Base-by-base conservation (phyloP, 2,797 vertebrate species). In the Philypnodon macrostomus region DNA sequence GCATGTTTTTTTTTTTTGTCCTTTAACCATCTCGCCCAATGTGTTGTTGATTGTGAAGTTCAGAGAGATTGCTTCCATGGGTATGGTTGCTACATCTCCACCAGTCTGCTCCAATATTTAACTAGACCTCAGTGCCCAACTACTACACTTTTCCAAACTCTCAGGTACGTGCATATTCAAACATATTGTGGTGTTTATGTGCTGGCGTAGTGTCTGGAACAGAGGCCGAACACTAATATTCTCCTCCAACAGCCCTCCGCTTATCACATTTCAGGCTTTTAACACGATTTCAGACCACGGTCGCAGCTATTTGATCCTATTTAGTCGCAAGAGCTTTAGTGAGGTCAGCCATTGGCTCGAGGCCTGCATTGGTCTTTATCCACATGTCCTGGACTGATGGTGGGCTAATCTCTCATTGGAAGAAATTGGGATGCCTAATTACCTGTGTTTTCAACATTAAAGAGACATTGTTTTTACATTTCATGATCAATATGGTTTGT, bases 201-300 rank as follows among this genome's bases (percentile, higher is more conserved):
- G 31, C 18, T 13, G 2, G 5, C 5, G 47, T 23, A n/a, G 15
- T 2, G 14, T 44, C 27, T 40, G 15, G 44, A 31, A 32, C 44
- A 31, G 54, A 31, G 41, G 23, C 16, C 27, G 15, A 14, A 35
- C 27, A 33, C 29, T 36, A 36, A 53, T 55, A 23, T 50, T 1
- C 54, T 41, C 35, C 37, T 39, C 7, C 17, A 53, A 27, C 23
- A 35, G 44, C 13, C n/a, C 47, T 51, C 33, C 10, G 21, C n/a
- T 39, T 33, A 31, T 38, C 35, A 40, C 44, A 40, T 33, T 47
- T 47, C 30, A 63, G 30, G 21, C 33, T 59, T 51, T 48, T 37
- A 38, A 44, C 29, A 55, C 50, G 45, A 54, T 62, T 64, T 58
- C 52, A 37, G 31, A 46, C 6, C 18, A n/a, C 13, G 21, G 18